These are phyloP conservation scores for Drosophila helvetica DNA, from an alignment of 2,888 invertebrate genomes.

Conservation along the genomic window DNA sequence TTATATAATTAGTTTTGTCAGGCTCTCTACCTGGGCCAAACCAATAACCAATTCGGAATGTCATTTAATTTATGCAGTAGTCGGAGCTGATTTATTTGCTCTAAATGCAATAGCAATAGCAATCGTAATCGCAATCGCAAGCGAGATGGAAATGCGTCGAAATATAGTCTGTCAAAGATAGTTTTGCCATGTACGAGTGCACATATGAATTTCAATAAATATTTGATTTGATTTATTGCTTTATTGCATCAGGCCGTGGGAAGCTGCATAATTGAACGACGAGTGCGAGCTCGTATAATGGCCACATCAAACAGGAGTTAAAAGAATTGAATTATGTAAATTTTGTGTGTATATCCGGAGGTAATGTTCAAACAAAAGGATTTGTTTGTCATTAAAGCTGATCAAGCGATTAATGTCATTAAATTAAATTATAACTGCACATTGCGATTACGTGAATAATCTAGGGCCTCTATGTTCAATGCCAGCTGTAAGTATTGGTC, in stretches of 20 bases:
- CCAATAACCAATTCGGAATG: conserved; percentile 13
- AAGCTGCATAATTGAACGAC: conserved; percentile 48
- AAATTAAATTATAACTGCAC: conserved; percentile 32
- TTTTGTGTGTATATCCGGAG: neutral
- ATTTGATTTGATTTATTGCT: conserved; percentile 65
- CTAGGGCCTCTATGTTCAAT: neutral
- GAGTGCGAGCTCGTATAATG: conserved; percentile 30
- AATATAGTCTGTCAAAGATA: conserved; percentile 1
- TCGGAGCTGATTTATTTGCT: conserved; percentile 42
- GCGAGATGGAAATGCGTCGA: neutral
- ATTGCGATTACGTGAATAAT: conserved; percentile 35
- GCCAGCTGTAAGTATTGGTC: conserved; percentile 7
- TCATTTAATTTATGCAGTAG: conserved; percentile 47
- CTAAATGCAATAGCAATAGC: neutral
- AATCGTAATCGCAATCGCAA: too few relatives aligned
- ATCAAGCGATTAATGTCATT: conserved; percentile 42
- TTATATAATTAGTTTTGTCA: neutral
- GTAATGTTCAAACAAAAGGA: conserved; percentile 11
- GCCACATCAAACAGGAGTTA: conserved; percentile 30
- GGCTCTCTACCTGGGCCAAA: neutral
- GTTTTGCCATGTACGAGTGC: conserved; percentile 4
- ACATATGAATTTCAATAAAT: conserved; percentile 48
- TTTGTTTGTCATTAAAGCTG: conserved; percentile 33
- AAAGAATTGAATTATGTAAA: conserved; percentile 33
- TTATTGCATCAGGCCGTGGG: conserved; percentile 54